Base-by-base conservation (phyloP, 2,797 vertebrate genomes). In the Ciconia nigra region DNA sequence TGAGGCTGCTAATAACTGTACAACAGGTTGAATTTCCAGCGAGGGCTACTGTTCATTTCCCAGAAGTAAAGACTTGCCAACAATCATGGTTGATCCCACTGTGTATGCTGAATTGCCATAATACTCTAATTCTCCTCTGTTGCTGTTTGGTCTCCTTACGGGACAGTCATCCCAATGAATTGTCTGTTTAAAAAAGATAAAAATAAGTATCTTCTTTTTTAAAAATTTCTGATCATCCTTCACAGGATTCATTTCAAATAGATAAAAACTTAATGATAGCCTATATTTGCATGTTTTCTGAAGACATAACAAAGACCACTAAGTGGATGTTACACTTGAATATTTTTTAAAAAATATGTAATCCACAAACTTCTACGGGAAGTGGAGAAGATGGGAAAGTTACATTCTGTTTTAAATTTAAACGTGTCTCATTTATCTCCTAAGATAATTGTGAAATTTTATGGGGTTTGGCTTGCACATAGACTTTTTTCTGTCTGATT, bases 81-180 rank as follows among this genome's bases (percentile, higher is more conserved):
- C 15, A 35, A 17, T 41, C 0, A 0, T 29, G 28, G 47, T 5
- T 8, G 7, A 46, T 84, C 28, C 16, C 11, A 33, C 35, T 15
- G 7, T 10, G 5, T 17, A 15, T 26, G 9, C 33, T 67, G 33
- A 90, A 44, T 80, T 70, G 28, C 18, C 47, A 11, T 33, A 59
- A 54, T 33, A 28, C 26, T 85, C 13, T 28, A n/a, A 20, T 49
- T 76, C 39, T 76, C 28, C 25, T 79, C 22, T 62, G 4, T 51
- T 81, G 17, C 16, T 62, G 1, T 71, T 88, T 67, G 22, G 11
- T 85, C 17, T 59, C n/a, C 24, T 66, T 70, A 18, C 15, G 62
- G 49, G 29, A 58, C 26, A 69, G 37, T n/a, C 49, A 78, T 25
- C 20, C 26, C 22, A 70, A 52, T 11, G 7, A 76, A 61, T 12